Evolutionary conservation across 1,140 invertebrate genomes (phyloP), one percentile per base, ranked within the genome.

Genomic region (Frieseomelitta varia): DNA sequence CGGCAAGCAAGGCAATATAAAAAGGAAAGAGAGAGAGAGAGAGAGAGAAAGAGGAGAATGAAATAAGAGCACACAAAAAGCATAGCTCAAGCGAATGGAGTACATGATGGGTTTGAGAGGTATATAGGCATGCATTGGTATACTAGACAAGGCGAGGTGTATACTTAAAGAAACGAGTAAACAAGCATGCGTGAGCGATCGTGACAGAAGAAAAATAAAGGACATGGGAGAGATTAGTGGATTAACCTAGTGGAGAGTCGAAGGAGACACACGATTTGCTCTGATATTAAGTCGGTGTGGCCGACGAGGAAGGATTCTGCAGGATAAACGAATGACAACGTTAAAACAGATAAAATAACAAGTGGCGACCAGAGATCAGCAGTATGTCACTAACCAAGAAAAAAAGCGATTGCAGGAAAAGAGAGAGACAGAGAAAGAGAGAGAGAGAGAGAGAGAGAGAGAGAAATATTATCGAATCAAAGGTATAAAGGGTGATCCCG

Each of bases 171-270:
- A 65, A 75, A 55, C 71, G n/a, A 61, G 61, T 79, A 75, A 74
- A 73, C 87, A 63, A 58, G 21, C 24, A 53, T 69, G 53, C 61
- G 21, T 39, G 68, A 34, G 24, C 30, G 58, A 14, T 81, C 47
- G 78, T 89, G 85, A 88, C 78, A 79, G 78, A 81, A 86, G 72
- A 86, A 79, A 87, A 85, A 88, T 72, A 86, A 79, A 83, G 79
- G 27, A 88, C 55, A 84, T 53, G 61, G 71, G 61, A 86, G 84
- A 90, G 85, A 91, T 92, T 88, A 92, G 86, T 92, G 80, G 85
- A 91, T 92, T 92, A 92, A 84, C 92, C 68, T 15, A 39, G 21
- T n/a, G 6, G 17, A 73, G 77, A 85, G 80, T 63, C n/a, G 65
- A n/a, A 34, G 27, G n/a, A 51, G 51, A 30, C 55, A 30, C 34